Base-by-base conservation (phyloP, 2,113 vertebrate species). In the Carollia perspicillata region DNA sequence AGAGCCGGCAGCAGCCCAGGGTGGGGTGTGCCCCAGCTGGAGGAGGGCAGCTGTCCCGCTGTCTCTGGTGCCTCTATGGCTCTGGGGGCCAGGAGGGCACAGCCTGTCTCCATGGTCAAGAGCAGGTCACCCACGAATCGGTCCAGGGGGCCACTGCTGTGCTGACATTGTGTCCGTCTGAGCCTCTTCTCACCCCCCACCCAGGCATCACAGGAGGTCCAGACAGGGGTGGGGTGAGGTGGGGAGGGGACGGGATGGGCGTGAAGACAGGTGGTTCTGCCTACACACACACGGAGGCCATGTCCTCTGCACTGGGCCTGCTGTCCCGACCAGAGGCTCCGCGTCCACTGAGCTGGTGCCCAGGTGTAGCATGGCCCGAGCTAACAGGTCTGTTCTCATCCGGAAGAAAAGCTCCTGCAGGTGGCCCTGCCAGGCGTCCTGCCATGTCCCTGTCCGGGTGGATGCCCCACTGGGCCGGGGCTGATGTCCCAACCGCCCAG, bases 131-230 rank as follows among this genome's bases (percentile, higher is more conserved):
- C 0, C 1, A 3, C 0, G 42, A 18, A n/a, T 4, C 10, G 79
- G 37, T 6, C 13, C 5, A 0, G 5, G 58, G 58, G 8, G 77
- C 1, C 4, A 33, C 0, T 1, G 0, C 35, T 12, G 18, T 6
- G 6, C 18, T 3, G 0, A 0, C 9, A 8, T 0, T 12, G 18
- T 33, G 33, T 23, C 16, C 2, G 0, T 28, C 35, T 1, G 3
- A 58, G 63, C 7, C 23, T 6, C 28, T 13, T 11, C 5, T 22
- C 51, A 53, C 17, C 6, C 37, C 8, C 6, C 1, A 0, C 30
- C 74, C 55, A 0, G 33, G 89, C 23, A 11, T 44, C 28, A 0
- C 2, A 1, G 20, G 77, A 33, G 40, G 53, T 37, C 18, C 49
- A 2, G 63, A 16, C 6, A 4, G 22, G 53, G 30, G 30, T 33